Evolutionary conservation across 2,888 invertebrate genomes (phyloP).

Genomic region (Spatulosminthurus flaviceps): DNA sequence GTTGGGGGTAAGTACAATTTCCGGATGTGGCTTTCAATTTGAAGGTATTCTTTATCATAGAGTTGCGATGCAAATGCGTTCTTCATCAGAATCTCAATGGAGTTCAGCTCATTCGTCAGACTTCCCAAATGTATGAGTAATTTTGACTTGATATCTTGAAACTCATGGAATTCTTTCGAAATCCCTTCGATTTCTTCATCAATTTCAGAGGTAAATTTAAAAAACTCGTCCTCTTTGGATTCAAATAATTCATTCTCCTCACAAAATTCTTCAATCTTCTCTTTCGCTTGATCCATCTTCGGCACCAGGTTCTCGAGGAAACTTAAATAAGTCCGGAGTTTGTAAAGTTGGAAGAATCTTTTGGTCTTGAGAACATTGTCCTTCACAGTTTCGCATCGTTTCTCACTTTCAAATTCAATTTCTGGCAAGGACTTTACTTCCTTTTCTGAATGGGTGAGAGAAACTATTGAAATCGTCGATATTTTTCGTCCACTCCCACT

Average conservation of each 20-base stretch:
- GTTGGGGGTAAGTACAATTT: neutral
- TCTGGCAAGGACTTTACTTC: neutral
- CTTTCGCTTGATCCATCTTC: neutral
- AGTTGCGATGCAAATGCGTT: neutral
- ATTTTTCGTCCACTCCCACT: neutral
- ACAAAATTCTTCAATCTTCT: neutral
- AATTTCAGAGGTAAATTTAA: neutral
- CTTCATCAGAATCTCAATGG: neutral
- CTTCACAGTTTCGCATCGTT: neutral
- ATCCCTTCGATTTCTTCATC: constrained; percentile 11
- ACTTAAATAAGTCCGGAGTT: constrained; percentile 11
- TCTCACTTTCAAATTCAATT: constrained; percentile 25
- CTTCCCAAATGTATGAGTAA: neutral
- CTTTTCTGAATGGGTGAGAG: neutral
- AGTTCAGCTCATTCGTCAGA: neutral
- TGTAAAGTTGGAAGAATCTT: constrained; percentile 12
- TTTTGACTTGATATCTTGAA: neutral
- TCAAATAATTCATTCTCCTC: neutral
- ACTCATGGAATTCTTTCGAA: neutral
- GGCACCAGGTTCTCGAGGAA: neutral
- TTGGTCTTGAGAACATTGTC: neutral
- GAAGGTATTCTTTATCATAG: neutral
- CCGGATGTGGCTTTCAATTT: neutral
- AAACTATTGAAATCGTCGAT: neutral
- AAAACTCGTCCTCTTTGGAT: neutral